Conservation (phyloP, 2,113 vertebrate species). For the Equus przewalskii region DNA sequence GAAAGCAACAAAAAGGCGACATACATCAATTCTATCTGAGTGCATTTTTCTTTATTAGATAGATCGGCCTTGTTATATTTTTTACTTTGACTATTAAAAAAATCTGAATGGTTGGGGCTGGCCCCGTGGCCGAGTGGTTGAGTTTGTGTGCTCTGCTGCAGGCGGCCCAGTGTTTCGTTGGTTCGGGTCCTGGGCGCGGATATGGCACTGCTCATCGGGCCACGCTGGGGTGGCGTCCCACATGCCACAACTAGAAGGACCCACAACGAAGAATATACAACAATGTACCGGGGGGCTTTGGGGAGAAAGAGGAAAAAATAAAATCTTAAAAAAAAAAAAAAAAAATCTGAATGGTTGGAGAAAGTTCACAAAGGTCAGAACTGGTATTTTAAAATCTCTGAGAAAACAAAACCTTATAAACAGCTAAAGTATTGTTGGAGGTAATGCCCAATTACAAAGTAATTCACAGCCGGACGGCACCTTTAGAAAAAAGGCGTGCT, state of each 20-base stretch:
- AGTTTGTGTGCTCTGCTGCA: too few relatives aligned
- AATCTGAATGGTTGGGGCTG: too few relatives aligned
- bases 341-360: not conserved
- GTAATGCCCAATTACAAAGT: not conserved
- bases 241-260: too few relatives aligned
- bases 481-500: not conserved
- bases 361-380: constrained; percentile 19
- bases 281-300: too few relatives aligned
- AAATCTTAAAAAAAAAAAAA: too few relatives aligned
- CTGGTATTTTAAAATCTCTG: constrained; percentile 7
- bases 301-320: too few relatives aligned
- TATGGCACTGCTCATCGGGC: too few relatives aligned
- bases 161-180: too few relatives aligned
- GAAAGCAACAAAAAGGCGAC: not conserved
- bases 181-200: too few relatives aligned
- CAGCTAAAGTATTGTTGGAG: not conserved
- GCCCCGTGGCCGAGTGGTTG: too few relatives aligned
- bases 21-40: not conserved
- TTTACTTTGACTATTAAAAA: constrained; percentile 47
- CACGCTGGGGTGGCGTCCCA: too few relatives aligned
- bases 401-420: constrained; percentile 47
- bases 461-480: not conserved
- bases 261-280: too few relatives aligned
- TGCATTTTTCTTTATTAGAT: not conserved
- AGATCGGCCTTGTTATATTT: not conserved